These are phyloP conservation scores for Suncus etruscus DNA, from an alignment of 2,113 vertebrate genomes.

Conservation along the genomic window DNA sequence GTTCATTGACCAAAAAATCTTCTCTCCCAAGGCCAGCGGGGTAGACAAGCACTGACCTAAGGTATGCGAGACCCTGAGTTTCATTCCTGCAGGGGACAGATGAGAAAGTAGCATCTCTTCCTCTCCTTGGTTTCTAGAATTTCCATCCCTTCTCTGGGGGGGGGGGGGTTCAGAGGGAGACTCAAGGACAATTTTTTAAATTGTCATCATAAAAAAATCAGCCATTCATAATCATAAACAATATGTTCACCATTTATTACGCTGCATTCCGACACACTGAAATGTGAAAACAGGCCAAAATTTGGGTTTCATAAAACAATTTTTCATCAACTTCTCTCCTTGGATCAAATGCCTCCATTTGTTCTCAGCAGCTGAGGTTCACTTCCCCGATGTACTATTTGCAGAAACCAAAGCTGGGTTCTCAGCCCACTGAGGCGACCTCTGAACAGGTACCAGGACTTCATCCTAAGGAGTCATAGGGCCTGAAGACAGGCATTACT, in stretches of 20 bases:
- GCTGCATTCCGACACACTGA: constrained; percentile 70
- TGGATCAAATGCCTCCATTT: constrained; percentile 66
- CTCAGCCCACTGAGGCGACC: no score
- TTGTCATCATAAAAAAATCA: constrained; percentile 73
- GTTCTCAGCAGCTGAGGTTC: background rate
- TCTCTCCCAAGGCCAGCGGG: background rate
- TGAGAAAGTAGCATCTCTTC: background rate
- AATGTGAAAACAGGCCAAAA: constrained; percentile 79
- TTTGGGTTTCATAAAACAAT: constrained; percentile 78
- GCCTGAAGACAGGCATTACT: accelerated
- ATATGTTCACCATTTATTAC: constrained; percentile 70
- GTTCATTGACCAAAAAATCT: background rate
- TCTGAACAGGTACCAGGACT: no score
- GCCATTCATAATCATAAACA: constrained; percentile 60
- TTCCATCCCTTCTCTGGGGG: background rate
- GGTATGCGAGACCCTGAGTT: no score
- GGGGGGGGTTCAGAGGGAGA: background rate
- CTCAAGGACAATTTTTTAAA: constrained; percentile 35
- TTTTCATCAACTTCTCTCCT: constrained; percentile 78
- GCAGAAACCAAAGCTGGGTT: background rate
- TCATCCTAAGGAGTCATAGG: no score
- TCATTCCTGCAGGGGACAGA: background rate
- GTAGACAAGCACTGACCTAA: no score
- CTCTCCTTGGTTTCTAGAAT: background rate
- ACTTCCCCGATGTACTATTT: background rate